phyloP scores from a whole-genome alignment of 2,113 vertebrate species.

The Meleagris gallopavo region DNA sequence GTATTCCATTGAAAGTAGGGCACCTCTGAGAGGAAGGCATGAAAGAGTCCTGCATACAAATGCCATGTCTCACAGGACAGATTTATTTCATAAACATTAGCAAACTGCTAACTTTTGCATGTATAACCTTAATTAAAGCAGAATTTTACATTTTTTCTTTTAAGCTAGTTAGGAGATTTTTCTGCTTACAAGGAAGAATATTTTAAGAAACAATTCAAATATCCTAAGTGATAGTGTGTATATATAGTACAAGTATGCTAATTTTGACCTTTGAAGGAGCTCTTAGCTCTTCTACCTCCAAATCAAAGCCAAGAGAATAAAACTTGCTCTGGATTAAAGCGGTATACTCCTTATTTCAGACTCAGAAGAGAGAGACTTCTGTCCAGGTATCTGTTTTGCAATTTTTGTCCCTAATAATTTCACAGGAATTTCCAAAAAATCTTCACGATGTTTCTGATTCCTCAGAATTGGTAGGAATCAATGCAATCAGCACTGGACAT shows the following conservation, averaged over 20 bases:
- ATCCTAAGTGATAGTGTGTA: neutral
- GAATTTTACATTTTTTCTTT: neutral
- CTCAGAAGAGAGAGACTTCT: neutral
- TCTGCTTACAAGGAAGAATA: neutral
- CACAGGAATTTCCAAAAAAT: neutral
- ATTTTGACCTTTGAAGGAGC: constrained; percentile 47
- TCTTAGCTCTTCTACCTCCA: neutral
- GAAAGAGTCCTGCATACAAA: neutral
- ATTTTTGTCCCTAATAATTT: neutral
- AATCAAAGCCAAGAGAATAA: neutral
- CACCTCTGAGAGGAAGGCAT: neutral
- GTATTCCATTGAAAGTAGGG: neutral
- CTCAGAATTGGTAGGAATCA: neutral
- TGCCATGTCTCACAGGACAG: neutral
- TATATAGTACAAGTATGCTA: neutral
- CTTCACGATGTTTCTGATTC: neutral
- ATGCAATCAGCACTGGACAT: rapidly evolving
- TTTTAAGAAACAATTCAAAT: constrained; percentile 35
- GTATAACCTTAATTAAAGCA: neutral
- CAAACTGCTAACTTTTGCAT: neutral
- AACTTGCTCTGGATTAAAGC: neutral
- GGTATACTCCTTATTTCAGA: neutral
- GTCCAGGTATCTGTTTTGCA: neutral
- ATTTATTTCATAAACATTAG: constrained; percentile 31
- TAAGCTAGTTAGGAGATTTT: neutral